Evolutionary conservation across 2,797 vertebrate genomes (phyloP).

Genomic region (Vultur gryphus): DNA sequence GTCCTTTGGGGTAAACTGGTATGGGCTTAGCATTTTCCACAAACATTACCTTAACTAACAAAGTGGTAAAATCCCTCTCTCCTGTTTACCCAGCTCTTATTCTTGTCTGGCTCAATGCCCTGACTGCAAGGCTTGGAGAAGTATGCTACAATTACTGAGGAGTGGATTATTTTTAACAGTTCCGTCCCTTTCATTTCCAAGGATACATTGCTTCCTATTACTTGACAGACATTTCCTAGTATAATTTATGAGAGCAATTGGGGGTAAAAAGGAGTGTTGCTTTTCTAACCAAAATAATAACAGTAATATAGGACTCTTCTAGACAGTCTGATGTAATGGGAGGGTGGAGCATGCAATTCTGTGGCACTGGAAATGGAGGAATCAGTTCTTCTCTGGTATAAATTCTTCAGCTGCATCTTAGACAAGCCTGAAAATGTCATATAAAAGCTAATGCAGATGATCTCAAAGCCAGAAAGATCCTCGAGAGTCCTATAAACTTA

Average conservation of each 20-base stretch:
- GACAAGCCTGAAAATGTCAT: background rate
- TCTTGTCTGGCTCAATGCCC: background rate
- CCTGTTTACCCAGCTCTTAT: background rate
- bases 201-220: background rate
- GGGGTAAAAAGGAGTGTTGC: background rate
- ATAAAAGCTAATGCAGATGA: background rate
- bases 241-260: background rate
- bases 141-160: background rate
- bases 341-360: background rate
- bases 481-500: background rate
- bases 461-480: background rate
- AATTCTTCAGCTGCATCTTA: background rate
- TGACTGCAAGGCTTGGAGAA: background rate
- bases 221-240: constrained; percentile 10
- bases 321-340: background rate
- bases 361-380: background rate
- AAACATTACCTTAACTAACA: background rate
- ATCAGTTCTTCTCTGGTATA: background rate
- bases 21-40: background rate
- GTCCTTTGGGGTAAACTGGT: background rate
- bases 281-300: constrained; percentile 17
- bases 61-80: background rate
- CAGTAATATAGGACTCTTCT: constrained; percentile 5
- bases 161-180: constrained; percentile 32
- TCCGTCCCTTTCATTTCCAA: constrained; percentile 18